These are phyloP conservation scores for Dendrolimus kikuchii DNA, from an alignment of 1,140 invertebrate genomes.

Conservation along the genomic window DNA sequence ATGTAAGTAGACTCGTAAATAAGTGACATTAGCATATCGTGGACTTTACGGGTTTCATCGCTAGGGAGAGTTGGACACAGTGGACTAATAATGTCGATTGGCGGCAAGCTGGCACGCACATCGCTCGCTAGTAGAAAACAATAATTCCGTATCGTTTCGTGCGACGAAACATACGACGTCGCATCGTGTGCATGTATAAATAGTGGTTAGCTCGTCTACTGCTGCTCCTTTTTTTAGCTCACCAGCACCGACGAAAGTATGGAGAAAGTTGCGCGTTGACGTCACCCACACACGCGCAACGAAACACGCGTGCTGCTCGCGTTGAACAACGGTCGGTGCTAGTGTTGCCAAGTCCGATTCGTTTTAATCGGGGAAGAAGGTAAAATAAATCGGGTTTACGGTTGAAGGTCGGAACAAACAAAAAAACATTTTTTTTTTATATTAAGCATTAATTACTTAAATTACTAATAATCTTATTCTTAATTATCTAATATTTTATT, in stretches of 20 bases:
- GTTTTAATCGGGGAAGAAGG: too few relatives aligned
- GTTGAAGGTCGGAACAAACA: too few relatives aligned
- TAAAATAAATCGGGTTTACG: too few relatives aligned
- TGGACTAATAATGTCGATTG: constrained; percentile 9
- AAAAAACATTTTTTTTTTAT: too few relatives aligned
- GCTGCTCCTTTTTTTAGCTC: constrained; percentile 59
- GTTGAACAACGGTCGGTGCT: too few relatives aligned
- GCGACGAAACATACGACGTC: constrained; percentile 49
- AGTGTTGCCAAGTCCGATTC: too few relatives aligned
- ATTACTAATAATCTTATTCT: too few relatives aligned
- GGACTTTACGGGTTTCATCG: background rate
- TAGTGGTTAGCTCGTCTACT: constrained; percentile 44
- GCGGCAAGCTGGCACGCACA: constrained; percentile 11
- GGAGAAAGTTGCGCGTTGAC: constrained; percentile 67
- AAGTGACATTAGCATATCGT: too few relatives aligned
- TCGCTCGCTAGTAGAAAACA: constrained; percentile 32
- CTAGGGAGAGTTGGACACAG: constrained; percentile 15
- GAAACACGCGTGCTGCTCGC: constrained; percentile 32
- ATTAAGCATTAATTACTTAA: too few relatives aligned
- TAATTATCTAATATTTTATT: too few relatives aligned
- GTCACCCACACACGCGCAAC: constrained; percentile 57
- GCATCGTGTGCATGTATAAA: constrained; percentile 52
- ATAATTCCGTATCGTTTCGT: constrained; percentile 50
- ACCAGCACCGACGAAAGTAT: constrained; percentile 65
- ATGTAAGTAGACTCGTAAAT: too few relatives aligned